A percentile compares a stretch with the other conserved stretches of the same genome.
Evolutionary conservation across 2,888 invertebrate genomes (phyloP).

Genomic region (Drosophila aldrichi): DNA sequence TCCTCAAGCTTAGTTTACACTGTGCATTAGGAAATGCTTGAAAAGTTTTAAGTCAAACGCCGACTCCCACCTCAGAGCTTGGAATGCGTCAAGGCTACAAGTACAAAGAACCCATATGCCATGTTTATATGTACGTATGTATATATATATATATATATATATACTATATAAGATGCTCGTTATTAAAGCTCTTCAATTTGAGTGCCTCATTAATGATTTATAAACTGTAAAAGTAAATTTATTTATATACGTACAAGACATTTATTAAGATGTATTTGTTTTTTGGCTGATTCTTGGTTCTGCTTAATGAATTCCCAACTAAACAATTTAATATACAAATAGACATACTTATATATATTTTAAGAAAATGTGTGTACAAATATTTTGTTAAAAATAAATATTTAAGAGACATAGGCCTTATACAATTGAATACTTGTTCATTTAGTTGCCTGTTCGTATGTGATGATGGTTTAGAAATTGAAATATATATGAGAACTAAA

Average conservation of each 20-base stretch:
- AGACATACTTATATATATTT: background rate
- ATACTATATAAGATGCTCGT: background rate
- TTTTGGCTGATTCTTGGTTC: background rate
- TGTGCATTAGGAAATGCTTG: constrained; percentile 32
- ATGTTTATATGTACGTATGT: background rate
- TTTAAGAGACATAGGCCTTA: too few species aligned
- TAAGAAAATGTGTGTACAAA: too few species aligned
- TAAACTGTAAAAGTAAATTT: constrained; percentile 4
- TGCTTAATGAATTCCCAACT: constrained; percentile 34
- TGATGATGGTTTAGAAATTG: too few species aligned
- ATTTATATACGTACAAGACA: background rate
- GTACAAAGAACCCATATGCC: background rate
- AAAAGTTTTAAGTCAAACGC: constrained; percentile 27
- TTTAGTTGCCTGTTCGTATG: too few species aligned
- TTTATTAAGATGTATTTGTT: background rate
- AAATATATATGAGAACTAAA: too few species aligned
- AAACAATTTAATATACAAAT: background rate
- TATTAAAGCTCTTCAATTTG: constrained; percentile 22
- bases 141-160: background rate
- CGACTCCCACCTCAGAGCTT: constrained; percentile 28
- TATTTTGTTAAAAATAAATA: too few species aligned
- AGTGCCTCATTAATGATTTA: constrained; percentile 21
- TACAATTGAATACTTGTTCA: too few species aligned
- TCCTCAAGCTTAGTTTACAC: constrained; percentile 12
- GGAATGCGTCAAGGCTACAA: constrained; percentile 28